Conservation (phyloP, 2,797 vertebrate genomes). For the Silurus aristotelis region DNA sequence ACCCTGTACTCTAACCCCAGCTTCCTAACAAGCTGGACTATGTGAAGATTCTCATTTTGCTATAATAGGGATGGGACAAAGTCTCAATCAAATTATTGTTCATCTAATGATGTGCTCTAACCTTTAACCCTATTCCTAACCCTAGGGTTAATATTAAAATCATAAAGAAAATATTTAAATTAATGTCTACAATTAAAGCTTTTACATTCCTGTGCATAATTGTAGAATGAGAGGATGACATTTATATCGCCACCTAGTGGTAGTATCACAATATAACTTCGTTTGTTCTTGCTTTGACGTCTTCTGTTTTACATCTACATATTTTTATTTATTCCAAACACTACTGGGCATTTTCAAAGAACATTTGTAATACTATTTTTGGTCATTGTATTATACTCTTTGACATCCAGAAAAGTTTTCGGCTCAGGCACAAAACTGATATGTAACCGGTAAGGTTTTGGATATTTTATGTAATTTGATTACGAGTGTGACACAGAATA, state of each 20-base stretch:
- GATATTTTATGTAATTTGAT: not conserved
- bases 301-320: not conserved
- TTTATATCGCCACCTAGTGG: slow-evolving; percentile 6
- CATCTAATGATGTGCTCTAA: not conserved
- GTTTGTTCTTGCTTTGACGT: not conserved
- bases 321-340: not conserved
- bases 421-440: slow-evolving; percentile 51
- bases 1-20: not conserved
- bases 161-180: not conserved
- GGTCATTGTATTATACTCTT: not conserved
- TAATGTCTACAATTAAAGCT: not conserved
- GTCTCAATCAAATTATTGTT: not conserved
- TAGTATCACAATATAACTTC: not conserved
- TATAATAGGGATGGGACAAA: not conserved
- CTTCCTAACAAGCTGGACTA: not conserved
- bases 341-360: not conserved
- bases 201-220: not conserved
- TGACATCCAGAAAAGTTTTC: slow-evolving; percentile 42
- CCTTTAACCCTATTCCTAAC: too few species aligned
- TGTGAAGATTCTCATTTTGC: not conserved
- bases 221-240: not conserved
- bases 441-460: slow-evolving; percentile 43
- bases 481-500: not conserved
- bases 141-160: not conserved
- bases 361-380: not conserved